Base-by-base conservation (phyloP, 2,113 vertebrate genomes). In the Plectropomus leopardus region DNA sequence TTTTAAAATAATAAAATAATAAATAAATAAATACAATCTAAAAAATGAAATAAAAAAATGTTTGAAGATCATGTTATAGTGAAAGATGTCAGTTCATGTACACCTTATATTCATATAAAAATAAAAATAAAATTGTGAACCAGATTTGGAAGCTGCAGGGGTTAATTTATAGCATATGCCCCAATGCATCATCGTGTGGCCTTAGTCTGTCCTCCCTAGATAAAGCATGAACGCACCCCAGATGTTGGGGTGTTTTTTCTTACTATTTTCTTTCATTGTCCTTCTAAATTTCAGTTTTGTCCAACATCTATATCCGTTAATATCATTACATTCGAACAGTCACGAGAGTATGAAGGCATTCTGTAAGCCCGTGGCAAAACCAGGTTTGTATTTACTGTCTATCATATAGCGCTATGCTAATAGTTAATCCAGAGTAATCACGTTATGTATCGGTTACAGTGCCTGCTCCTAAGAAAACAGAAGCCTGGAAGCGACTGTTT, bases 391-490 rank as follows among this genome's bases (percentile, higher is more conserved):
- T 86, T 82, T 83, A 73, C 66, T 72, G 78, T 80, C 69, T 36
- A 75, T 84, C 86, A 88, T 42, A 73, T 73, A 44, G 84, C 64
- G 72, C 67, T 63, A 81, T 83, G 83, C 81, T 73, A 87, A 87
- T 84, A 65, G 67, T 68, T 86, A 89, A 89, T 91, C 86, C 89
- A 66, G 63, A 63, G 69, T 90, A 87, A 92, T 93, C 91, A 88
- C n/a, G 76, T 92, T 89, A 91, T 85, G 87, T 74, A 87, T 92
- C 82, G 80, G 76, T 80, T 88, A 82, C 89, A 85, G 73, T 70
- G 76, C 45, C 67, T 78, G 73, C 65, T 76, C 36, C 50, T 21
- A 70, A 80, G 86, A 88, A 88, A 88, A 88, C 59, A 80, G 53
- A 60, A 73, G 78, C 79, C 85, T 83, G 72, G 65, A 80, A 88